Percentiles rank a stretch among this genome's conserved stretches.
Conservation (phyloP, 1,140 invertebrate species). For the Drosophila subobscura region DNA sequence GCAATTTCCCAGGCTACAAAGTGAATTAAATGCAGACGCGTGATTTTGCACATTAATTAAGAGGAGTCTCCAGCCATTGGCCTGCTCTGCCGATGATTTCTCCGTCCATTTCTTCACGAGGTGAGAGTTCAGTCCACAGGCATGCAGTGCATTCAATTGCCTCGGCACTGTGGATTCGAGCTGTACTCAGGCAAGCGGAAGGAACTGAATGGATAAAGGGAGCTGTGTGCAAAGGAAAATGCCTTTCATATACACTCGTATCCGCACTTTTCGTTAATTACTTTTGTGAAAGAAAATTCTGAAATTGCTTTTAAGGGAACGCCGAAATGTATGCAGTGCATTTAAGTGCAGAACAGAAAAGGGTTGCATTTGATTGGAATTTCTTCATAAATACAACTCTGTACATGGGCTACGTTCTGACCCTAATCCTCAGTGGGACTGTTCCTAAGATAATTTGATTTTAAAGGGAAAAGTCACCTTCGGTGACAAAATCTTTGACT, state of each 20-base stretch:
- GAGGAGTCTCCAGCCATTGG: not conserved
- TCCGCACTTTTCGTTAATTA: slow-evolving; percentile 24
- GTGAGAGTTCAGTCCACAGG: slow-evolving; percentile 11
- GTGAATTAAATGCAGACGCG: slow-evolving; percentile 68
- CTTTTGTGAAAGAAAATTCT: not conserved
- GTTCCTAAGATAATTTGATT: too few species aligned
- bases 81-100: not conserved
- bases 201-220: too few species aligned
- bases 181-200: not conserved
- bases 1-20: slow-evolving; percentile 55
- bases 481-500: not conserved
- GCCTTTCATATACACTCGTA: slow-evolving; percentile 20
- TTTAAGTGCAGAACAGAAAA: not conserved
- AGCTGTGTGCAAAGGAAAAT: slow-evolving; percentile 21
- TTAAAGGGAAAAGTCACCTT: slow-evolving; percentile 7
- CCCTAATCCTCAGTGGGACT: too few species aligned
- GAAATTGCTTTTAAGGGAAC: not conserved
- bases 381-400: too few species aligned
- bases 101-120: not conserved
- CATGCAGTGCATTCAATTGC: slow-evolving; percentile 31
- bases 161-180: not conserved
- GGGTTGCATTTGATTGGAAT: too few species aligned
- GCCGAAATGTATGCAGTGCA: slow-evolving; percentile 5
- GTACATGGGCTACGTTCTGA: too few species aligned
- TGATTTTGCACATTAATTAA: slow-evolving; percentile 65